Base-by-base conservation (phyloP, 1,140 invertebrate genomes). In the Diprion similis region DNA sequence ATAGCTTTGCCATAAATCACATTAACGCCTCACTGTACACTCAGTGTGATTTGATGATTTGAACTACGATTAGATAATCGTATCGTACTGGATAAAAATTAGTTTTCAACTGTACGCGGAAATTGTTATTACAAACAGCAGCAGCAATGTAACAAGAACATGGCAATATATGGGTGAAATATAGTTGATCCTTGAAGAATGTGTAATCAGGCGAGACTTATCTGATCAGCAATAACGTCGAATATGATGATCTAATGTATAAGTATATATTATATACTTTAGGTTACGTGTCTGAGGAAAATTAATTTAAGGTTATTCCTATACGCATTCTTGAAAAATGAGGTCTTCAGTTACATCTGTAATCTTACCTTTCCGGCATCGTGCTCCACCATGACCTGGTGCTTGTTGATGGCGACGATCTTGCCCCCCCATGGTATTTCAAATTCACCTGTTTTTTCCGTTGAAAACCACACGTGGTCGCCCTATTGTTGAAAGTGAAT, bases 401-500 rank as follows among this genome's bases (percentile, higher is more conserved):
- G 92, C n/a, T 92, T 92, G 76, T 96, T 95, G 18, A 92, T 92
- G 66, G 93, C 91, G 24, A 95, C 87, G 8, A 98, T 92, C 80
- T 93, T 91, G 15, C 94, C 95, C 10, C 95, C 96, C 73, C 96
- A 92, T 9, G 95, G 95, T 66, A 97, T 92, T 72, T 94, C 92
- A 84, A 96, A 97, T 85, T 96, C 95, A 71, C 90, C 89, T 7
- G 88, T 59, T 17, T 59, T 88, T 15, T 91, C 87, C 73, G 94
- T 93, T 79, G 95, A 94, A 65, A 96, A 91, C 96, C 96, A 98
- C 75, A 97, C 92, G 87, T 95, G 92, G 84, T 97, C 95, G 79
- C 94, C 93, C 95, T 94, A 78, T 69, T 79, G 78, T 37, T 37
- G 51, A 59, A 37, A 37, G 24, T 37, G 24, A 37, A n/a, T n/a